Evolutionary conservation across 1,140 invertebrate species (phyloP).

Genomic region (Nasonia giraulti): DNA sequence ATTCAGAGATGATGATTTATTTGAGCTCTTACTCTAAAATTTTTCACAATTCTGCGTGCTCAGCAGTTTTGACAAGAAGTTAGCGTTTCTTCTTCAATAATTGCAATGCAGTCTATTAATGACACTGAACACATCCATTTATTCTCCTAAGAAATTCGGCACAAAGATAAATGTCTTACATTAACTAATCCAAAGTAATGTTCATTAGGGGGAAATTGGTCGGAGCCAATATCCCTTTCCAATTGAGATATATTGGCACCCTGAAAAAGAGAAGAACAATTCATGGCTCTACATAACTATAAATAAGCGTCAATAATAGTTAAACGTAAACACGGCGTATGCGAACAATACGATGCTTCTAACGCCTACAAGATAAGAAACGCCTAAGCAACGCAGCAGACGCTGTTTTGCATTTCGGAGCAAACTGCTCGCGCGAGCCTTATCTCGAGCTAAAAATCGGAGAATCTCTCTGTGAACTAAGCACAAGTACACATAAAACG

Average conservation of each 20-base stretch:
- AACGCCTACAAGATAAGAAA: neutral
- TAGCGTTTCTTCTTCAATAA: too few relatives aligned
- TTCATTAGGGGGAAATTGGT: constrained; percentile 98
- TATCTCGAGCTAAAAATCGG: constrained; percentile 28
- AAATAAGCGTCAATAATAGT: neutral
- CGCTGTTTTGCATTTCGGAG: neutral
- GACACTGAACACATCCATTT: too few relatives aligned
- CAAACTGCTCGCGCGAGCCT: neutral
- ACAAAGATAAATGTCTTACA: constrained; percentile 79
- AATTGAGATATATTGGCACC: constrained; percentile 98
- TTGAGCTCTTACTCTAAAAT: constrained; percentile 10
- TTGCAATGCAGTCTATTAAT: too few relatives aligned
- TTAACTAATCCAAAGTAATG: constrained; percentile 99
- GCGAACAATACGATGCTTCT: neutral
- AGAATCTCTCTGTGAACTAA: neutral
- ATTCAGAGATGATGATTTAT: constrained; percentile 39
- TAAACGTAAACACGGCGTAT: neutral
- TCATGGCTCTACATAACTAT: constrained; percentile 16
- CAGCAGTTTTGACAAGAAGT: too few relatives aligned
- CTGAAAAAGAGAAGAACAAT: constrained; percentile 74
- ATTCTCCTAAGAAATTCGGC: too few relatives aligned
- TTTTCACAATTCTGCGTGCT: too few relatives aligned
- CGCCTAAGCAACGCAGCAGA: neutral
- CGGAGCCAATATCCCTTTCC: constrained; percentile 97
- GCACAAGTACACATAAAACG: neutral